phyloP scores from a whole-genome alignment of 2,888 invertebrate genomes.

The Lamproptera curius region DNA sequence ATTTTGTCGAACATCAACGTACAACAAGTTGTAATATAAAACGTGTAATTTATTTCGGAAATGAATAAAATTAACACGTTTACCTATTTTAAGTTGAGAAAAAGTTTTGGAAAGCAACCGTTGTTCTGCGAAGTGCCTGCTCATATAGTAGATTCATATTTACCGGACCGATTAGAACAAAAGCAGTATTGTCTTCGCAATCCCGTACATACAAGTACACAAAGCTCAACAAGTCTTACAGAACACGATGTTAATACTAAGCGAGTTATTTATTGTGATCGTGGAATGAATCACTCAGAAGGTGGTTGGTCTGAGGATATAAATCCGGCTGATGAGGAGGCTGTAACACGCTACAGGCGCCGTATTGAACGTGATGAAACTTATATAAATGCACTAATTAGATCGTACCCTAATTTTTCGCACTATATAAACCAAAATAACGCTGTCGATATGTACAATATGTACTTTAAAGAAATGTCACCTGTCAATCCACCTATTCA shows the following conservation, averaged over 20 bases:
- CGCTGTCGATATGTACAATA: constrained; percentile 85
- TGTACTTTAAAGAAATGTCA: constrained; percentile 80
- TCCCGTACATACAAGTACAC: constrained; percentile 59
- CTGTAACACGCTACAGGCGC: constrained; percentile 82
- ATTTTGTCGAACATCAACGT: too few relatives aligned
- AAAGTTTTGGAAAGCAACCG: constrained; percentile 63
- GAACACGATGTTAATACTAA: constrained; percentile 76
- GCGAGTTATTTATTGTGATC: constrained; percentile 62
- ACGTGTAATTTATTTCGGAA: too few relatives aligned
- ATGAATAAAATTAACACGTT: constrained; percentile 30
- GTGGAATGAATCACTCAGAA: constrained; percentile 83
- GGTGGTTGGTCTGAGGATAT: constrained; percentile 91
- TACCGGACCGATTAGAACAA: constrained; percentile 44
- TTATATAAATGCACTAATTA: constrained; percentile 80
- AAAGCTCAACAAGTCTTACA: constrained; percentile 46
- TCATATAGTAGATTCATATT: constrained; percentile 47
- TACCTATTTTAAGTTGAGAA: constrained; percentile 56
- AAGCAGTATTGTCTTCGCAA: constrained; percentile 57
- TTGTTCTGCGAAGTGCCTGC: constrained; percentile 51
- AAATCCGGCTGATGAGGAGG: constrained; percentile 79
- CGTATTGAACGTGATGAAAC: constrained; percentile 87
- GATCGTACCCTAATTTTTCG: constrained; percentile 72
- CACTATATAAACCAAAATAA: constrained; percentile 85
- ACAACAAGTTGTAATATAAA: too few relatives aligned
- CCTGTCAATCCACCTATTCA: constrained; percentile 64